Conservation (phyloP, 2,113 vertebrate genomes). For the Coregonus clupeaformis region DNA sequence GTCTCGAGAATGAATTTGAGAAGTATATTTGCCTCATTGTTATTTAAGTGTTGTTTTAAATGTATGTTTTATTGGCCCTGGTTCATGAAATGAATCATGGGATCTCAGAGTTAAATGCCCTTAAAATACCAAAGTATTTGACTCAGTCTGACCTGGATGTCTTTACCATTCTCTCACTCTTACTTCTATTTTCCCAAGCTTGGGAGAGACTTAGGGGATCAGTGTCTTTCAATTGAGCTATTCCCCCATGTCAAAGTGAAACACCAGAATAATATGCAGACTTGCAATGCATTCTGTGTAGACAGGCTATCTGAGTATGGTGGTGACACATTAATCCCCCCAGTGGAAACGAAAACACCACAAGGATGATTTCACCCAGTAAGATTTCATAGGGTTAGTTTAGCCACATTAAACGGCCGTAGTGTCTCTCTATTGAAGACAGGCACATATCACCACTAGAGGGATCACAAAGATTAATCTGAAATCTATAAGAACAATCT, state of each 20-base stretch:
- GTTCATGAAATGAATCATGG: not conserved
- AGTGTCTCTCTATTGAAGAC: not conserved
- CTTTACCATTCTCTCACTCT: not conserved
- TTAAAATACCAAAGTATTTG: not conserved
- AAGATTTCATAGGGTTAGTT: not conserved
- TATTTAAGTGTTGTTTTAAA: not conserved
- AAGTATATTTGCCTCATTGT: not conserved
- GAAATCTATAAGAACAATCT: not conserved
- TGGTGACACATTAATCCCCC: not conserved
- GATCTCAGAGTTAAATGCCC: not conserved
- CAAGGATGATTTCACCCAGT: not conserved
- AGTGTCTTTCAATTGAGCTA: not conserved
- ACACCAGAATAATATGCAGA: conserved; percentile 7
- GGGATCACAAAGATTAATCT: not conserved
- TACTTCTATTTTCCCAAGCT: not conserved
- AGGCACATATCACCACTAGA: not conserved
- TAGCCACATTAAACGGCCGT: not conserved
- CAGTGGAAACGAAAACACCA: conserved; percentile 9
- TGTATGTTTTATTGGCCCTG: not conserved
- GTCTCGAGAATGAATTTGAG: not conserved
- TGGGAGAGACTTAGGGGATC: not conserved
- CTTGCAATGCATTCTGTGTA: not conserved
- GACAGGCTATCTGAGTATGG: not conserved
- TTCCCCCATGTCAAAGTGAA: not conserved
- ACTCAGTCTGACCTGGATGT: not conserved